These are phyloP conservation scores for Polydesmus complanatus DNA, from an alignment of 2,888 invertebrate genomes.

Conservation along the genomic window DNA sequence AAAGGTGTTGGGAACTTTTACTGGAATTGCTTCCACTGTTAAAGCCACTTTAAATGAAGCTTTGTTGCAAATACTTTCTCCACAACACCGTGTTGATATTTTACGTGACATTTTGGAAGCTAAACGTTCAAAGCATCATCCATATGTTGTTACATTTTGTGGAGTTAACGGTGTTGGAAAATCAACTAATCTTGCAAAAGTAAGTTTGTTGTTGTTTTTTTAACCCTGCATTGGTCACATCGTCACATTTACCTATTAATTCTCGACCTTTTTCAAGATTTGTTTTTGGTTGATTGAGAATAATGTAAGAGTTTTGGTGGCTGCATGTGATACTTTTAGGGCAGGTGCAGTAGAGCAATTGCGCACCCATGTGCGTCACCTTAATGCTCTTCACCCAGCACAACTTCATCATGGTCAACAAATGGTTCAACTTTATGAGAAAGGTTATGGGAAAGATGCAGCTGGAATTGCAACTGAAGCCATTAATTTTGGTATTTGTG, in stretches of 20 bases:
- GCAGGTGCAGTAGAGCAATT: slow-evolving; percentile 98
- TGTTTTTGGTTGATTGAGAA: slow-evolving; percentile 99
- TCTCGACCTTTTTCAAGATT: slow-evolving; percentile 45
- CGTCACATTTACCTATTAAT: too few relatives aligned
- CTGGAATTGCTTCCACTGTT: slow-evolving; percentile 75
- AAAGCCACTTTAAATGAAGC: slow-evolving; percentile 78
- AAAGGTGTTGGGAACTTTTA: slow-evolving; percentile 81
- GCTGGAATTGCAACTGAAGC: slow-evolving; percentile 98
- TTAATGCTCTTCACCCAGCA: slow-evolving; percentile 85
- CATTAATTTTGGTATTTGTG: slow-evolving; percentile 64
- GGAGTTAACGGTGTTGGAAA: slow-evolving; percentile 99
- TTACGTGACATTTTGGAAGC: slow-evolving; percentile 89
- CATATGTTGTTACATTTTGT: slow-evolving; percentile 92
- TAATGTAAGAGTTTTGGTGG: slow-evolving; percentile 84
- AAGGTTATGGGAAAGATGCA: slow-evolving; percentile 96
- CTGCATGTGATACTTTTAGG: slow-evolving; percentile 97
- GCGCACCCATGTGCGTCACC: slow-evolving; percentile 79
- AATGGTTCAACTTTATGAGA: slow-evolving; percentile 94
- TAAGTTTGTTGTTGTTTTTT: too few relatives aligned
- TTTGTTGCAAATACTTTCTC: slow-evolving; percentile 83
- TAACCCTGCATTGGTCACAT: too few relatives aligned
- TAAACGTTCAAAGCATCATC: slow-evolving; percentile 51
- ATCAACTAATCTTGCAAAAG: slow-evolving; percentile 93
- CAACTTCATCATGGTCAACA: slow-evolving; percentile 49
- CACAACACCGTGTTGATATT: slow-evolving; percentile 88